Base-by-base conservation (phyloP, 2,888 invertebrate genomes). In the Himalopsyche kuldschensis region DNA sequence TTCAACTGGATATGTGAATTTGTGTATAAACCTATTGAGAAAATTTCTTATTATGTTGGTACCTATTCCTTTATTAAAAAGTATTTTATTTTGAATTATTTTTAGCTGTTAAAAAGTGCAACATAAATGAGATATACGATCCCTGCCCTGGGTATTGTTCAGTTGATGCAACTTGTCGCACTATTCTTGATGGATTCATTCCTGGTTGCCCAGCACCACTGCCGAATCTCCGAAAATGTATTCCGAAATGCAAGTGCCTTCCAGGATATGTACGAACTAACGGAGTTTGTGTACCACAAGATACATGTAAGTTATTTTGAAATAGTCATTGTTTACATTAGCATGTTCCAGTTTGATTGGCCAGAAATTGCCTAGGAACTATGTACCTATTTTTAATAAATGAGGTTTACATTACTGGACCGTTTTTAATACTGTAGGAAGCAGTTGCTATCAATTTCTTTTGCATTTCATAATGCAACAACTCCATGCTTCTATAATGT, bases 211-310 rank as follows among this genome's bases (percentile, higher is more conserved):
- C 79, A 15, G 47, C 80, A 3, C 81, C 83, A 63, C 83, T 81
- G 3, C 17, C 2, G 1, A 31, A 84, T 20, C 76, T 31, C 10
- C 17, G 69, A 15, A 69, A 69, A 27, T 85, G 85, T 47, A 55
- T 31, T 27, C 82, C 82, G 15, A 80, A 80, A 78, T 85, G 85
- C 32, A 80, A 83, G 11, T 85, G 85, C 32, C 79, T 77, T 17
- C 31, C 35, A 20, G 83, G 80, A 17, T 84, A 80, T 63, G 82
- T 84, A 1, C 80, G 84, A 47, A 81, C 79, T 69, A 78, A 78
- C 8, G 76, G 48, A 8, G 15, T 20, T n/a, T 84, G 84, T 75
- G 78, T 81, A n/a, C 76, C 77, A 0, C 35, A 32, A n/a, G 55
- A 55, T 4, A 76, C 80, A 27, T 83, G 83, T 83, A 35, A 75